Base-by-base conservation (phyloP, 1,140 invertebrate species). In the Helicoverpa armigera region DNA sequence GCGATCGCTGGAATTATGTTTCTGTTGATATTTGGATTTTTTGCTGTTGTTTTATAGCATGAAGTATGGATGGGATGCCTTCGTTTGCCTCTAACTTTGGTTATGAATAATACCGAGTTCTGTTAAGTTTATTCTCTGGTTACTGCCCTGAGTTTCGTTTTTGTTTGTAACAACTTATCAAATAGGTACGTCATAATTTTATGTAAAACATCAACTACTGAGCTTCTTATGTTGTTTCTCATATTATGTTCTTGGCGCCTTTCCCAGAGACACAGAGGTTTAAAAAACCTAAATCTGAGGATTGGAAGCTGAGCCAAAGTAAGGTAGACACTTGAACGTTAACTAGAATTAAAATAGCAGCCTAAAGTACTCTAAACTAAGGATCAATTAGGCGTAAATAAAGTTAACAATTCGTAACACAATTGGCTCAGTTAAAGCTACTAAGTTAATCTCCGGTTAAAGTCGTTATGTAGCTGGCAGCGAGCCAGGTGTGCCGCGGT, bases 1-100 rank as follows among this genome's bases (percentile, higher is more conserved):
- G 65, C 77, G 58, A 80, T 80, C 70, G 78, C 58, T 58, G 29
- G 76, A 63, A 65, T 80, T 63, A 80, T 80, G 69, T 65, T 80
- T 63, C 78, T 73, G 35, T 29, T 31, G 70, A 51, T 69, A 60
- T 79, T 79, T 69, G 31, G 43, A 69, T 54, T 65, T 74, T 60
- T 50, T 50, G 13, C n/a, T 65, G 48, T 16, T 63, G 58, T 61
- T 61, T 7, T 61, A 14, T 23, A 29, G 9, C 53, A 51, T 76
- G 48, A 51, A 65, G 35, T 75, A 48, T 74, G 53, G 13, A 48
- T 74, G 53, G 13, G 31, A 75, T 63, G 18, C 16, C 31, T 61
- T 43, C 31, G 29, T 43, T 23, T 51, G 4, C 4, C 10, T 10
- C 0, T 63, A 5, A 29, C 29, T 61, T 50, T 51, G 48, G 35